A percentile compares a stretch with the other conserved stretches of the same genome.
phyloP scores from a whole-genome alignment of 2,797 vertebrate genomes.

The Limnodromus scolopaceus region DNA sequence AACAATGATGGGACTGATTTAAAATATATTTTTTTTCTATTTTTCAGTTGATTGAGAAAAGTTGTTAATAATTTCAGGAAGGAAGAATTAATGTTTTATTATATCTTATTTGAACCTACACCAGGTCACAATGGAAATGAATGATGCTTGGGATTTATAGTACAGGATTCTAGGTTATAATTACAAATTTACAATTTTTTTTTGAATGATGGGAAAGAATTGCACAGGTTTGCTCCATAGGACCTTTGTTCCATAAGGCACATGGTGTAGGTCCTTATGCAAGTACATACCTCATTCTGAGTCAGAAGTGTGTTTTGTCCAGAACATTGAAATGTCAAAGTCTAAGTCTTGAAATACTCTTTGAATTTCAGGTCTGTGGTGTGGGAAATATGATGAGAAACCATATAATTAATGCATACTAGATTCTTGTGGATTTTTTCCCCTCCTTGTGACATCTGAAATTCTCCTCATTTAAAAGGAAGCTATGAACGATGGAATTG shows the following conservation, averaged over 20 bases:
- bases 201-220: background rate
- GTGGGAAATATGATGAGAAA: background rate
- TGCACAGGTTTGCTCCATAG: background rate
- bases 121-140: background rate
- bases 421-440: background rate
- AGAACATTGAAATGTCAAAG: background rate
- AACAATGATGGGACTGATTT: background rate
- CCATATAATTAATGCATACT: background rate
- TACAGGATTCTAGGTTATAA: background rate
- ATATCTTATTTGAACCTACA: background rate
- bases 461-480: background rate
- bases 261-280: rapidly evolving
- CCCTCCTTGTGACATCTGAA: background rate
- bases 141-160: background rate
- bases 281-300: background rate
- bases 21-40: background rate
- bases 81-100: background rate
- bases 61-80: background rate
- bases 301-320: background rate
- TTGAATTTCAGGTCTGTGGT: background rate
- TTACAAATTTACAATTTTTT: background rate
- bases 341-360: background rate
- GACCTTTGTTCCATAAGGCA: background rate
- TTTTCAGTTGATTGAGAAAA: background rate
- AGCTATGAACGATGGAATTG: background rate